Evolutionary conservation across 2,797 vertebrate species (phyloP), one percentile per base, ranked within the genome.

Genomic region (Cossypha dichroa): DNA sequence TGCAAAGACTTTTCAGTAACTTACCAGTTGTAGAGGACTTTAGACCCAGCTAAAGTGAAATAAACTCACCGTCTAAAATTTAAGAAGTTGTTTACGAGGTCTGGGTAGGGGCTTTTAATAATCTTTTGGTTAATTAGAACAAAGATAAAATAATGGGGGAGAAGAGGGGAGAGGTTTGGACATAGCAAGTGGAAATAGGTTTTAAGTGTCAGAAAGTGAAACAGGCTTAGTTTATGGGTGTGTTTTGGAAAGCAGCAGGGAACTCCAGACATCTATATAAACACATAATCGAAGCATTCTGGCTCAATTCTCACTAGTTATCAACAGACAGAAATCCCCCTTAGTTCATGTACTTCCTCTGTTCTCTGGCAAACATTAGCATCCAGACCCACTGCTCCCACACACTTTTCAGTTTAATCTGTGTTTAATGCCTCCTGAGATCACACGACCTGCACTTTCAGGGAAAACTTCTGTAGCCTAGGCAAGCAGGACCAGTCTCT

Each of bases 251-350:
- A 66, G 48, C 17, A 49, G 22, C 2, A 2, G 40, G 45, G 31
- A 76, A 29, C 64, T 76, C 0, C 0, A 87, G 64, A 48, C 29
- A 45, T 49, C 13, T 43, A 31, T 55, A 17, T 51, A 55, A 81
- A n/a, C 4, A 38, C 10, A 13, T 34, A n/a, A 68, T 56, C 9
- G 13, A 88, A 29, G 21, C 31, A 20, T 51, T 68, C n/a, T 92
- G 58, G 12, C 23, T 83, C 41, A 0, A 11, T 58, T 94, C 43
- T 80, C 82, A 58, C 64, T 59, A 68, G 38, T 13, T 54, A 62
- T 23, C 43, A 73, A 88, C 48, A 85, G 74, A 62, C 16, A 84
- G 16, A 83, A 94, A 83, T 60, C 69, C 68, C 64, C 81, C 46
- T 62, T 51, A 23, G 12, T 85, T 85, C 52, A 38, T 0, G 0